Evolutionary conservation across 2,888 invertebrate species (phyloP).

Genomic region (Drosophila mimetica): DNA sequence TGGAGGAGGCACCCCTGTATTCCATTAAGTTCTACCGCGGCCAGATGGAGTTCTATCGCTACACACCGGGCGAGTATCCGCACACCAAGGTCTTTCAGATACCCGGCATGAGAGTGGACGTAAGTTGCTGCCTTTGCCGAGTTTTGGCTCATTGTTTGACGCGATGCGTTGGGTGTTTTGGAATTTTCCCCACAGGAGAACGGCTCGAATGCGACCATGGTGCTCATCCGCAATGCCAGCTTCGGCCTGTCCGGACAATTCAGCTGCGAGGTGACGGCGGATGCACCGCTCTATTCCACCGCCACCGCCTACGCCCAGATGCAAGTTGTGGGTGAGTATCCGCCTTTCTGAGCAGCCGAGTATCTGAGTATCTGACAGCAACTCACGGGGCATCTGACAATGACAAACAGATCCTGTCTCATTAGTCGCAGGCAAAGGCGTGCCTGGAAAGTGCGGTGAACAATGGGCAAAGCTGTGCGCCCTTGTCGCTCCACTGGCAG

Average conservation of each 20-base stretch:
- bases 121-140: conserved; percentile 84
- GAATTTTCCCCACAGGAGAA: conserved; percentile 85
- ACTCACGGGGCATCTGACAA: conserved; percentile 14
- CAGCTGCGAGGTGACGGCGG: conserved; percentile 89
- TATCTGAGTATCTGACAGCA: background rate
- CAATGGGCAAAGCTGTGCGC: conserved; percentile 10
- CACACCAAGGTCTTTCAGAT: conserved; percentile 88
- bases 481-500: conserved; percentile 5
- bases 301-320: conserved; percentile 87
- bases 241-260: conserved; percentile 89
- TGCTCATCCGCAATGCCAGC: conserved; percentile 88
- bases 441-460: conserved; percentile 15
- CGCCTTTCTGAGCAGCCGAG: background rate
- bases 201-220: conserved; percentile 89
- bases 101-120: conserved; percentile 88
- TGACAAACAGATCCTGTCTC: conserved; percentile 27
- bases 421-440: conserved; percentile 18
- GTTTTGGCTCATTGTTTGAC: conserved; percentile 5
- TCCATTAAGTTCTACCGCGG: conserved; percentile 90
- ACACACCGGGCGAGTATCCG: conserved; percentile 88
- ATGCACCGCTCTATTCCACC: conserved; percentile 89
- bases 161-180: conserved; percentile 8
- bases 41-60: conserved; percentile 89
- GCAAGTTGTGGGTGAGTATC: conserved; percentile 89
- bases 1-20: conserved; percentile 88